Evolutionary conservation across 2,888 invertebrate species (phyloP).

Genomic region (Ramazzottius varieornatus): DNA sequence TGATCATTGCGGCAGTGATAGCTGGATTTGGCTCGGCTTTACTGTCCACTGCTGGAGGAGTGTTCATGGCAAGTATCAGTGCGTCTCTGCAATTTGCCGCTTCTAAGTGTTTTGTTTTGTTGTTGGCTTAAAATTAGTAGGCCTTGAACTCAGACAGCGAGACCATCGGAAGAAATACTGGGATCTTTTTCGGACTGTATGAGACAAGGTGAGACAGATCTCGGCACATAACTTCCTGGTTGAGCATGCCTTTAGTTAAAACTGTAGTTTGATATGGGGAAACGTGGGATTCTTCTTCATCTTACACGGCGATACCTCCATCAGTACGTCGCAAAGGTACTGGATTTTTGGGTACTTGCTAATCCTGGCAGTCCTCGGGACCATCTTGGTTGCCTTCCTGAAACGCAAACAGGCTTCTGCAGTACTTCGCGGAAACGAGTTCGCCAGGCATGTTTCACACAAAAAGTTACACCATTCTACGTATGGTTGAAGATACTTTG

Average conservation of each 20-base stretch:
- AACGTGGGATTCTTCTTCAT: background rate
- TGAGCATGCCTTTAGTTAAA: too few species aligned
- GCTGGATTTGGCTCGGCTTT: background rate
- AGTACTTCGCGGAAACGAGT: background rate
- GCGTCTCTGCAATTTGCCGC: too few species aligned
- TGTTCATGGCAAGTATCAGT: background rate
- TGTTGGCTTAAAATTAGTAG: too few species aligned
- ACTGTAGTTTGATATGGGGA: background rate
- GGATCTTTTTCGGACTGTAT: background rate
- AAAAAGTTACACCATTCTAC: background rate
- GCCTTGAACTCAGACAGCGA: slow-evolving; percentile 2
- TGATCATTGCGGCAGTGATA: background rate
- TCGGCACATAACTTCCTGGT: too few species aligned
- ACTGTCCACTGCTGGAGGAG: background rate
- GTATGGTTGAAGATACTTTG: background rate
- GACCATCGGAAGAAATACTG: background rate
- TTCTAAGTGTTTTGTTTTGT: too few species aligned
- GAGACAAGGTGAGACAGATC: background rate
- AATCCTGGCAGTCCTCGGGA: background rate
- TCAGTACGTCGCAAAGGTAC: background rate
- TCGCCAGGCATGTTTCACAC: background rate
- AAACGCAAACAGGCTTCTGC: background rate
- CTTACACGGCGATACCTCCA: background rate
- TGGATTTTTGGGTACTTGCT: background rate
- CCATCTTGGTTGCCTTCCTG: background rate